Evolutionary conservation across 2,113 vertebrate species (phyloP).

Genomic region (Lophura nycthemera): DNA sequence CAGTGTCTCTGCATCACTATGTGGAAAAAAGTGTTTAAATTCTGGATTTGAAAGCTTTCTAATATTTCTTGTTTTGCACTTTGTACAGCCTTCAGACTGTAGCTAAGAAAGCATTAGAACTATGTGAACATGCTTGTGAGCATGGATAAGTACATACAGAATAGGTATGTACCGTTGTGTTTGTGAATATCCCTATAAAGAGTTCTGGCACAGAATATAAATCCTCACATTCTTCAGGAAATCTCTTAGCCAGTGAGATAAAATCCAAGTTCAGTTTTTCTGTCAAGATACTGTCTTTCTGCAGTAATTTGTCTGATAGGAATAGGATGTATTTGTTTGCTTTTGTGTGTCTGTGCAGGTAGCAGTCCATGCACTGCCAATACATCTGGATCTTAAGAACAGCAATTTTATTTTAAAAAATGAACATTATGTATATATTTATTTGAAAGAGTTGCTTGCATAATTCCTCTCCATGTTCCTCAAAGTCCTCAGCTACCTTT

Average conservation of each 20-base stretch:
- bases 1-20: not conserved
- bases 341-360: fast-evolving
- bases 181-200: not conserved
- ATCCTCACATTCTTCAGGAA: not conserved
- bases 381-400: not conserved
- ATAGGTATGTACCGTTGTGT: not conserved
- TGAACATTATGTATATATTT: not conserved
- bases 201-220: not conserved
- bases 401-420: not conserved
- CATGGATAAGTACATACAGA: not conserved
- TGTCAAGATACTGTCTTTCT: not conserved
- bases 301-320: not conserved
- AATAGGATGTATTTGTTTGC: not conserved
- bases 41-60: not conserved
- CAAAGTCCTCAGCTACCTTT: not conserved
- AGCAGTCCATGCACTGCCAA: not conserved
- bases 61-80: not conserved
- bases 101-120: not conserved
- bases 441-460: not conserved
- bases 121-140: not conserved
- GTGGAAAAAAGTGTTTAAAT: not conserved
- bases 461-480: fast-evolving
- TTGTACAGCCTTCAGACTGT: not conserved
- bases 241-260: not conserved
- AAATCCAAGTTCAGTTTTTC: not conserved